These are phyloP conservation scores for Neopipo cinnamomea DNA, from an alignment of 2,113 vertebrate species.

Conservation along the genomic window DNA sequence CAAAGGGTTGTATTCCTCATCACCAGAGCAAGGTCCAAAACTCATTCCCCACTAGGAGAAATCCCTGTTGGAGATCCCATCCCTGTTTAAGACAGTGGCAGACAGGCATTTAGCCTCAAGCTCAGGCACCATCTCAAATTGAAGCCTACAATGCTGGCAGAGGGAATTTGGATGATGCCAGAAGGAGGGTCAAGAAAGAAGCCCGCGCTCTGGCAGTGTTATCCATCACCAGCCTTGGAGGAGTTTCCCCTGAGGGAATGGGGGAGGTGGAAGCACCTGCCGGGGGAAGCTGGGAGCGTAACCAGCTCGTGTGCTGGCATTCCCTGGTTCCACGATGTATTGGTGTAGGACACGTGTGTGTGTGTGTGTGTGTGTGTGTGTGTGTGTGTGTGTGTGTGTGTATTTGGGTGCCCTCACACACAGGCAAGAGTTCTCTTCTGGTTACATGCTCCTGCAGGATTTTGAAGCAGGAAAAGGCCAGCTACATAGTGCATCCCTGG, in stretches of 20 bases:
- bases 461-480: neutral
- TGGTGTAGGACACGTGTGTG: conserved; percentile 15
- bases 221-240: neutral
- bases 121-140: neutral
- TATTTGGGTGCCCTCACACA: neutral
- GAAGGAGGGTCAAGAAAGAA: neutral
- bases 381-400: neutral
- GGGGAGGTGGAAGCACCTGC: neutral
- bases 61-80: neutral
- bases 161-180: neutral
- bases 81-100: neutral
- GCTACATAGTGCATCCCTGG: neutral
- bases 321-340: neutral
- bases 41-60: neutral
- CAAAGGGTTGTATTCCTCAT: neutral
- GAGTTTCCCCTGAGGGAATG: neutral
- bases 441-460: neutral
- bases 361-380: neutral
- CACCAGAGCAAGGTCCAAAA: neutral
- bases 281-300: neutral
- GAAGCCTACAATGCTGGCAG: neutral
- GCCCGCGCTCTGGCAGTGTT: fast-evolving
- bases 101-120: neutral
- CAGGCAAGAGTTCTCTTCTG: neutral
- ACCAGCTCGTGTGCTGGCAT: neutral